Conservation (phyloP, 2,113 vertebrate species). For the Pogona vitticeps region DNA sequence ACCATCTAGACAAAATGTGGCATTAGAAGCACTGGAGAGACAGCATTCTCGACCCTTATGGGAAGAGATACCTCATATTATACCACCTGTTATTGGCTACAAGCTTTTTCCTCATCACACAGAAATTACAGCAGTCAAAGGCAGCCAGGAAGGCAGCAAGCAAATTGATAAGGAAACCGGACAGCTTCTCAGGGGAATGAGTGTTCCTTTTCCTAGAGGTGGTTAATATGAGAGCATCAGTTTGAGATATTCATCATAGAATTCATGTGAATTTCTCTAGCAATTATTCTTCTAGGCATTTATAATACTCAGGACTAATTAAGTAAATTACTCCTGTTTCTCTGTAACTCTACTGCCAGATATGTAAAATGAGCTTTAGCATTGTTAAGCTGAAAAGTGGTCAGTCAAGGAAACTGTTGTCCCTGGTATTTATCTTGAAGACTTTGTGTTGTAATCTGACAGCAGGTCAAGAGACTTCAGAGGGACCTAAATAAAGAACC, state of each 20-base stretch:
- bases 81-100: background rate
- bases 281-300: background rate
- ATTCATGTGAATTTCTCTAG: background rate
- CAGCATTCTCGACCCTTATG: background rate
- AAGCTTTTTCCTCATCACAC: background rate
- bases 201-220: background rate
- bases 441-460: conserved; percentile 71
- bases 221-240: conserved; percentile 3
- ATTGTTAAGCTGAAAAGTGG: conserved; percentile 39
- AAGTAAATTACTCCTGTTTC: conserved; percentile 15
- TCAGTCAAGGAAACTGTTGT: conserved; percentile 60
- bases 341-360: background rate
- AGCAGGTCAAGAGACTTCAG: conserved; percentile 68
- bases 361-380: conserved; percentile 34
- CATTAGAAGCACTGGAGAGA: background rate
- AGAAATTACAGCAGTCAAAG: background rate
- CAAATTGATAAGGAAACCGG: background rate
- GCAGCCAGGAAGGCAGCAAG: background rate
- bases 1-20: too few relatives aligned
- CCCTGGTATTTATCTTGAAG: conserved; percentile 70
- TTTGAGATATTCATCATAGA: background rate
- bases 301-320: background rate
- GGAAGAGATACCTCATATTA: background rate
- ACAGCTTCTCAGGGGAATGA: conserved; percentile 2
- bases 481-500: conserved; percentile 69